These are phyloP conservation scores for Dicranocentrus wangi DNA, from an alignment of 2,888 invertebrate species.

Conservation along the genomic window DNA sequence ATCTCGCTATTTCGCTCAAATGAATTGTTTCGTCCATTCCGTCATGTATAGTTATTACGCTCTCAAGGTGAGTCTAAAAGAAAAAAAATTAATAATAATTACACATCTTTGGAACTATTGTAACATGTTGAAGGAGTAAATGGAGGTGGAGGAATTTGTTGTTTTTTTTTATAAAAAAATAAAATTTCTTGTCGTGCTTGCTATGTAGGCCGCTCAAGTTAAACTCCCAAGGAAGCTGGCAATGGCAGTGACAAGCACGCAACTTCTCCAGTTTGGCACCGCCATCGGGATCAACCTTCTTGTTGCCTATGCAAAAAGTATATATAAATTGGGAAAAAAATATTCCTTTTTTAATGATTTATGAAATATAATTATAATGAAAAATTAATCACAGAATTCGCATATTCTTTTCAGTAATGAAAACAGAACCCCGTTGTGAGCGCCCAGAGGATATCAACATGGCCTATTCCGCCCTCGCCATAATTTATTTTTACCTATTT, in stretches of 20 bases:
- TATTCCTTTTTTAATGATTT: background rate
- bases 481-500: slow-evolving; percentile 43
- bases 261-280: slow-evolving; percentile 34
- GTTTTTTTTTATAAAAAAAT: too few relatives aligned
- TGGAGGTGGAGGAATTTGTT: too few relatives aligned
- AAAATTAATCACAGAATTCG: background rate
- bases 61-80: slow-evolving; percentile 44
- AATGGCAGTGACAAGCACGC: slow-evolving; percentile 38
- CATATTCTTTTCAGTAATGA: background rate
- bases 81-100: too few relatives aligned
- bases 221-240: slow-evolving; percentile 51
- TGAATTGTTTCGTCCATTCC: slow-evolving; percentile 46
- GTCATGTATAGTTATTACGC: slow-evolving; percentile 55
- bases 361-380: slow-evolving; percentile 1
- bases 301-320: slow-evolving; percentile 44
- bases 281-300: slow-evolving; percentile 30
- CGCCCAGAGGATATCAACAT: slow-evolving; percentile 38
- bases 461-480: slow-evolving; percentile 18
- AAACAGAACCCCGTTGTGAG: slow-evolving; percentile 33
- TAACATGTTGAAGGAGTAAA: background rate
- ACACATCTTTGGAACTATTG: too few relatives aligned
- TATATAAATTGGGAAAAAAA: background rate
- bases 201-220: slow-evolving; percentile 41
- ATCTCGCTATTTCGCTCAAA: slow-evolving; percentile 15
- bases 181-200: background rate